Evolutionary conservation across 2,888 invertebrate species (phyloP).

Genomic region (Drosophila birchii): DNA sequence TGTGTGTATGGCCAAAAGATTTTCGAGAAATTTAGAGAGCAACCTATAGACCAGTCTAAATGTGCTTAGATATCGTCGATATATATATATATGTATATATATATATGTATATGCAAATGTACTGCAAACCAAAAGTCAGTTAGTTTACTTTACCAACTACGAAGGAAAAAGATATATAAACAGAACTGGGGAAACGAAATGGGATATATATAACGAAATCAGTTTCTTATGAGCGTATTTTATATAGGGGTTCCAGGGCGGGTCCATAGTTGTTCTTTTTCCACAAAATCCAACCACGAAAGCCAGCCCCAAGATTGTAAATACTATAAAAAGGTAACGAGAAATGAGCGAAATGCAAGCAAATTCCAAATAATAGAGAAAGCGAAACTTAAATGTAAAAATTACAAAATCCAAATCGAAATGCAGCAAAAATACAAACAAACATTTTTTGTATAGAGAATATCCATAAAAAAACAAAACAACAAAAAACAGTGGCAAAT

Average conservation of each 20-base stretch:
- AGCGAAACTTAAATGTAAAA: conserved; percentile 52
- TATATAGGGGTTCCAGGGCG: conserved; percentile 14
- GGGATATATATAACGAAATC: conserved; percentile 34
- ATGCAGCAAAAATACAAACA: conserved; percentile 46
- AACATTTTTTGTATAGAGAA: conserved; percentile 42
- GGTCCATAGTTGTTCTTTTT: conserved; percentile 20
- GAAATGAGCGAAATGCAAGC: conserved; percentile 34
- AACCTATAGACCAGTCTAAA: conserved; percentile 52
- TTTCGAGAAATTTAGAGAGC: conserved; percentile 41
- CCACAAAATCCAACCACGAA: conserved; percentile 11
- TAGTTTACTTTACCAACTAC: conserved; percentile 56
- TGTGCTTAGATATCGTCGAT: conserved; percentile 57
- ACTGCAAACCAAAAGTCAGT: conserved; percentile 48
- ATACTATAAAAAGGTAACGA: conserved; percentile 15
- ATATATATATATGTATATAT: neutral
- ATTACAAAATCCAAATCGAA: conserved; percentile 35
- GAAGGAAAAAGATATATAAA: neutral
- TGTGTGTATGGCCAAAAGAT: conserved; percentile 32
- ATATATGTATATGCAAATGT: conserved; percentile 16
- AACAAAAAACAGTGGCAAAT: conserved; percentile 48
- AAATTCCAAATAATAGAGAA: conserved; percentile 57
- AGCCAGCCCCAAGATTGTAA: conserved; percentile 48
- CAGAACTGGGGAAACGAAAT: conserved; percentile 32
- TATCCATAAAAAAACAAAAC: conserved; percentile 25
- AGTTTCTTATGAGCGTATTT: conserved; percentile 50